Percentiles rank a stretch among this genome's conserved stretches.
Evolutionary conservation across 2,113 vertebrate genomes (phyloP).

Genomic region (Coryphaenoides rupestris): DNA sequence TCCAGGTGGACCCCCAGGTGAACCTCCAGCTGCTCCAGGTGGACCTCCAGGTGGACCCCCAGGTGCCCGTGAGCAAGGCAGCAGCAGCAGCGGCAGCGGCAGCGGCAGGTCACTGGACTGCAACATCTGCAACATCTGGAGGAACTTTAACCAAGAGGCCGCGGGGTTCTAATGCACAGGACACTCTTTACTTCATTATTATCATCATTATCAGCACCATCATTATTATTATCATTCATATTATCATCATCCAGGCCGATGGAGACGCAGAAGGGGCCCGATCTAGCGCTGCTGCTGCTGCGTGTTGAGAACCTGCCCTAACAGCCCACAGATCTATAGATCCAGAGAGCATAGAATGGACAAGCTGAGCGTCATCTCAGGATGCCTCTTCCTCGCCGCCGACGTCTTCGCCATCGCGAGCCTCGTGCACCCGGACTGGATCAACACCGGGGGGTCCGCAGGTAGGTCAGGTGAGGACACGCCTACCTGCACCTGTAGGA

Average conservation of each 20-base stretch:
- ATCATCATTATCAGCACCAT: no score
- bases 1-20: no score
- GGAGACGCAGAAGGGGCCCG: neutral
- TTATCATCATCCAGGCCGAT: neutral
- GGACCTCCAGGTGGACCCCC: neutral
- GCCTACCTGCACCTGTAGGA: no score
- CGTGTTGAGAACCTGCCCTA: no score
- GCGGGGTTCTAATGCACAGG: slow-evolving; percentile 9
- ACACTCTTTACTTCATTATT: neutral
- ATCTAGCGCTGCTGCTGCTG: no score
- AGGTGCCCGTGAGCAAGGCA: slow-evolving; percentile 15
- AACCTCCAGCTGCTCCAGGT: no score
- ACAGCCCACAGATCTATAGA: no score
- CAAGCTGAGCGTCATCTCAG: slow-evolving; percentile 95
- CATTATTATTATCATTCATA: no score
- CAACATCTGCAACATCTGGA: no score
- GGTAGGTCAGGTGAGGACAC: slow-evolving; percentile 66
- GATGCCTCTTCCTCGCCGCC: slow-evolving; percentile 92
- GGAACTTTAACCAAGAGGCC: neutral
- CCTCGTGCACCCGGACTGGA: slow-evolving; percentile 93
- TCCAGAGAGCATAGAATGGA: no score
- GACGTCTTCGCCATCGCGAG: slow-evolving; percentile 97
- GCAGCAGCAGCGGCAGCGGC: no score
- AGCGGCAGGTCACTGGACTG: no score
- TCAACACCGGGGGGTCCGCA: slow-evolving; percentile 89